phyloP scores from a whole-genome alignment of 2,113 vertebrate species.

The Vireo altiloquus region DNA sequence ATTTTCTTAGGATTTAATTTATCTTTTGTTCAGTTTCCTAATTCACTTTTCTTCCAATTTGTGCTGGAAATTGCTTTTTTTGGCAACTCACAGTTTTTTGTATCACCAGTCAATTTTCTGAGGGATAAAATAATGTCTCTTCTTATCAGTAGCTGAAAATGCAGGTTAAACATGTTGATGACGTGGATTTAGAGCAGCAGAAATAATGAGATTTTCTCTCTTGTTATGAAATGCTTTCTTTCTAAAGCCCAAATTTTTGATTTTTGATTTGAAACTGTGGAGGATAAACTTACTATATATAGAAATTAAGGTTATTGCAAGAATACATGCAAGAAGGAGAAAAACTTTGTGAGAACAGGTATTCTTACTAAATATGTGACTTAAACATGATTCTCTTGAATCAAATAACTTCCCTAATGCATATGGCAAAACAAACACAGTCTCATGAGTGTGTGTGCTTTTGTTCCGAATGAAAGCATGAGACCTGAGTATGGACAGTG shows the following conservation, averaged over 20 bases:
- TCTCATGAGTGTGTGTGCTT: neutral
- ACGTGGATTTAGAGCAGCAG: neutral
- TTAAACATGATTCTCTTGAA: neutral
- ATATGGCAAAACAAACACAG: neutral
- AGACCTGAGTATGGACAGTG: neutral
- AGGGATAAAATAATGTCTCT: neutral
- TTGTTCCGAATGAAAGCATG: neutral
- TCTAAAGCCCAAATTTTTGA: neutral
- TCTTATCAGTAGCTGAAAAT: neutral
- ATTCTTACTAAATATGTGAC: neutral
- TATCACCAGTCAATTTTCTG: neutral
- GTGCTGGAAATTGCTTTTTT: neutral
- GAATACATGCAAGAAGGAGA: neutral
- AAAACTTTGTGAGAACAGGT: neutral
- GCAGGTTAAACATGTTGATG: neutral
- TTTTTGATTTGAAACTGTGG: neutral
- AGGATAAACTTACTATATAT: neutral
- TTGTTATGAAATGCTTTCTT: neutral
- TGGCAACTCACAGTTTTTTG: neutral
- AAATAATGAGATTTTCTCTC: neutral
- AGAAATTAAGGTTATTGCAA: neutral
- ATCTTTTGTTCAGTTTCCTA: neutral
- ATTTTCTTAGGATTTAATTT: neutral
- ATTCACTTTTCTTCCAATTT: neutral
- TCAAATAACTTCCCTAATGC: neutral